Conservation (phyloP, 2,113 vertebrate species). For the Sinocyclocheilus anshuiensis region DNA sequence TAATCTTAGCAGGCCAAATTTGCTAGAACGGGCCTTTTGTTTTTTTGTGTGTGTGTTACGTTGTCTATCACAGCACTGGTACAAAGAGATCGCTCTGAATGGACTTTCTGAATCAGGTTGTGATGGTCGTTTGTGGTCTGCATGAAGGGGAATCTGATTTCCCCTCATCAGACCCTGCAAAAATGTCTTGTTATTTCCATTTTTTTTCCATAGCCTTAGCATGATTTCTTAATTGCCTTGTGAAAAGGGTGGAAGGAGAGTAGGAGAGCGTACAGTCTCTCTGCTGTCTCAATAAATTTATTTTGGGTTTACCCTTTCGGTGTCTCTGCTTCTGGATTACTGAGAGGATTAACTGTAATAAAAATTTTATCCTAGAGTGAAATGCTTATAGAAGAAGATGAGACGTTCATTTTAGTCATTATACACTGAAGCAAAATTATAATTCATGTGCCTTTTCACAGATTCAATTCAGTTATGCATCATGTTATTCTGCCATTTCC, state of each 20-base stretch:
- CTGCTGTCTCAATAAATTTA: constrained; percentile 83
- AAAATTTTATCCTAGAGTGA: background rate
- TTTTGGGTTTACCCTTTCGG: constrained; percentile 80
- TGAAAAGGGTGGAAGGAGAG: constrained; percentile 59
- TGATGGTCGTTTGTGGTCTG: constrained; percentile 64
- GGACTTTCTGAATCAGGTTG: constrained; percentile 64
- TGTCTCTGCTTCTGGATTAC: constrained; percentile 38
- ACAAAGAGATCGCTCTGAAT: constrained; percentile 7
- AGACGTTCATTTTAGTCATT: background rate
- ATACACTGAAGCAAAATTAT: background rate
- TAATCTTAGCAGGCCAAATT: constrained; percentile 9
- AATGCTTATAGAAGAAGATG: background rate
- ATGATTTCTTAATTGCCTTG: constrained; percentile 86
- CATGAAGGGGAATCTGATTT: constrained; percentile 14
- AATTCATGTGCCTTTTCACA: background rate
- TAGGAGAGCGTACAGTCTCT: constrained; percentile 59
- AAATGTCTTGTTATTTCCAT: constrained; percentile 69
- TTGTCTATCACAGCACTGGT: constrained; percentile 30
- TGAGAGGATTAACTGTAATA: background rate
- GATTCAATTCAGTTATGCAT: background rate
- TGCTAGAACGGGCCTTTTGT: constrained; percentile 23
- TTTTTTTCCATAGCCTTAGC: constrained; percentile 87
- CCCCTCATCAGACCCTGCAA: constrained; percentile 71
- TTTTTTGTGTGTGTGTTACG: background rate
- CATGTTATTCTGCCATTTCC: background rate